phyloP scores from a whole-genome alignment of 2,113 vertebrate species.

The Strix uralensis region DNA sequence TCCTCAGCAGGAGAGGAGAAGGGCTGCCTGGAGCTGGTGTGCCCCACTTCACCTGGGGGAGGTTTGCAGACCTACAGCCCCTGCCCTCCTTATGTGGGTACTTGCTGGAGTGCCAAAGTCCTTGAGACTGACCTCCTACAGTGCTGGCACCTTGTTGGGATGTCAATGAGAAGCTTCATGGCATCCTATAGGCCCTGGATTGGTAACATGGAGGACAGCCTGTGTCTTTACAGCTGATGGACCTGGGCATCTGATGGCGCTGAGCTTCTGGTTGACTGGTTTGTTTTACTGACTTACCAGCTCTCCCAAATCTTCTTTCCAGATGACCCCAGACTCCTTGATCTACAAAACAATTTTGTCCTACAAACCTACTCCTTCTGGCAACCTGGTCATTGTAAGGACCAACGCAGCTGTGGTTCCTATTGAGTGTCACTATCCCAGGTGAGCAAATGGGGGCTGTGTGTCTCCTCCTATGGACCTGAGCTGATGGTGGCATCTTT shows the following conservation, averaged over 20 bases:
- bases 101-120: neutral
- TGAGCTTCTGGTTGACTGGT: neutral
- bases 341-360: constrained; percentile 4
- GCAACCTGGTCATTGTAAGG: neutral
- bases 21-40: neutral
- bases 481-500: neutral
- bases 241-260: too few relatives aligned
- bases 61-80: neutral
- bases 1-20: neutral
- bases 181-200: rapidly evolving
- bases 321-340: constrained; percentile 5
- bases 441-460: neutral
- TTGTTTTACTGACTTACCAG: neutral
- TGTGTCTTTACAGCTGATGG: neutral
- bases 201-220: neutral
- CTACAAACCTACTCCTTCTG: constrained; percentile 5
- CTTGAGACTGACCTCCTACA: neutral
- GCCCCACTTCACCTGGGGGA: neutral
- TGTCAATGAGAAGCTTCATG: neutral
- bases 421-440: constrained; percentile 59
- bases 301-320: neutral
- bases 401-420: neutral
- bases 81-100: neutral
- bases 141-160: neutral
- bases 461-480: too few relatives aligned